Evolutionary conservation across 1,140 invertebrate species (phyloP).

Genomic region (Ladona fulva): DNA sequence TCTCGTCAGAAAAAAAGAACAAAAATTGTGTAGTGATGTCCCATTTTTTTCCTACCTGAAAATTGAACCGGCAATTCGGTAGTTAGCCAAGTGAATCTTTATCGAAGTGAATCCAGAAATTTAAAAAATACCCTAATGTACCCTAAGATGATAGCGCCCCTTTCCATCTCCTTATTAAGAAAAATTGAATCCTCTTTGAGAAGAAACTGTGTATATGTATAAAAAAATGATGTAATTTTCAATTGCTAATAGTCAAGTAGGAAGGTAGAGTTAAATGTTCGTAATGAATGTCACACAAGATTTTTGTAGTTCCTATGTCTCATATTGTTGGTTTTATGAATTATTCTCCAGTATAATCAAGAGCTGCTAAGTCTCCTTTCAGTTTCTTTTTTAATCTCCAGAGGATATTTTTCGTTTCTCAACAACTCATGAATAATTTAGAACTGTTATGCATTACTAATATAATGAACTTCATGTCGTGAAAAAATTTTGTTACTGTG

Average conservation of each 20-base stretch:
- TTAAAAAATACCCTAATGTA: too few relatives aligned
- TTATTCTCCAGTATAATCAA: not conserved
- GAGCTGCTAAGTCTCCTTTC: conserved; percentile 4
- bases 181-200: not conserved
- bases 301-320: conserved; percentile 19
- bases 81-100: too few relatives aligned
- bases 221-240: not conserved
- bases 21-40: not conserved
- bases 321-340: not conserved
- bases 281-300: conserved; percentile 17
- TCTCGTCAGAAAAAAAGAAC: not conserved
- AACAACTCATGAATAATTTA: conserved; percentile 29
- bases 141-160: too few relatives aligned
- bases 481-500: conserved; percentile 47
- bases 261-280: conserved; percentile 17
- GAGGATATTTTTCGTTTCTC: conserved; percentile 39
- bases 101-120: too few relatives aligned
- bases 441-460: conserved; percentile 32
- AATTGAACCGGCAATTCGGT: too few relatives aligned
- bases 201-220: conserved; percentile 7
- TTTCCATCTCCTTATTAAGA: too few relatives aligned
- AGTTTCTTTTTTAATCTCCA: conserved; percentile 35
- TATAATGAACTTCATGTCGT: conserved; percentile 40
- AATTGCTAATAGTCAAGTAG: conserved; percentile 13
- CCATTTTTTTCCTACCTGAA: not conserved